Percentiles rank a stretch among this genome's conserved stretches.
Evolutionary conservation across 2,113 vertebrate genomes (phyloP).

Genomic region (Ceyx melanurus): DNA sequence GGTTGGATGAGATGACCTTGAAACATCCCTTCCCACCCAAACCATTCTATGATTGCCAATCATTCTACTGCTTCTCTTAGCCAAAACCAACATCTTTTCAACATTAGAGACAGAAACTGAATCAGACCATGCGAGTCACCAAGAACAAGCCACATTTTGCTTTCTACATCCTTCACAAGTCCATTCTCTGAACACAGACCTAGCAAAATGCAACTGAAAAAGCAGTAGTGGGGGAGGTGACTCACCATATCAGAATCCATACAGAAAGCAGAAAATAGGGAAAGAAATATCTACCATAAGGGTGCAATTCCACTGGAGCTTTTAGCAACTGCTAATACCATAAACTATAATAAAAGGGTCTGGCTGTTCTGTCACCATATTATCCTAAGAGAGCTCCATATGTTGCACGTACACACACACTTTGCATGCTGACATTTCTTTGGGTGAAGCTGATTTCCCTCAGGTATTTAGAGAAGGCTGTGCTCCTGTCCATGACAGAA

Average conservation of each 20-base stretch:
- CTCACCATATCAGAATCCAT: background rate
- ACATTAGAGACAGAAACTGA: accelerated
- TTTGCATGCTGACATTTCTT: background rate
- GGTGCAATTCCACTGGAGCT: background rate
- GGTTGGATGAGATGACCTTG: background rate
- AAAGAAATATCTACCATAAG: background rate
- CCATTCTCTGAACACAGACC: background rate
- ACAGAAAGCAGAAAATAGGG: background rate
- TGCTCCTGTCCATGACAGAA: background rate
- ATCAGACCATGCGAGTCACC: too few relatives aligned
- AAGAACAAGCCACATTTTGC: background rate
- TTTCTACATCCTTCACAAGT: background rate
- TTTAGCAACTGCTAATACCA: background rate
- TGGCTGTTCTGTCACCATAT: background rate
- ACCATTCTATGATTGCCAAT: background rate
- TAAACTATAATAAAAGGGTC: background rate
- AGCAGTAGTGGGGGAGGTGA: background rate
- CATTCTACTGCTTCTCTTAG: accelerated
- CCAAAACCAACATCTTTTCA: background rate
- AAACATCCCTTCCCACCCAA: background rate
- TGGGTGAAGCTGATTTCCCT: background rate
- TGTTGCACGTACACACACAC: background rate
- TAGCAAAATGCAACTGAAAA: background rate
- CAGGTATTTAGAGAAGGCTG: background rate
- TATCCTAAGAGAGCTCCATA: background rate